Conservation (phyloP, 1,140 invertebrate genomes). For the Scaptomyza montana region DNA sequence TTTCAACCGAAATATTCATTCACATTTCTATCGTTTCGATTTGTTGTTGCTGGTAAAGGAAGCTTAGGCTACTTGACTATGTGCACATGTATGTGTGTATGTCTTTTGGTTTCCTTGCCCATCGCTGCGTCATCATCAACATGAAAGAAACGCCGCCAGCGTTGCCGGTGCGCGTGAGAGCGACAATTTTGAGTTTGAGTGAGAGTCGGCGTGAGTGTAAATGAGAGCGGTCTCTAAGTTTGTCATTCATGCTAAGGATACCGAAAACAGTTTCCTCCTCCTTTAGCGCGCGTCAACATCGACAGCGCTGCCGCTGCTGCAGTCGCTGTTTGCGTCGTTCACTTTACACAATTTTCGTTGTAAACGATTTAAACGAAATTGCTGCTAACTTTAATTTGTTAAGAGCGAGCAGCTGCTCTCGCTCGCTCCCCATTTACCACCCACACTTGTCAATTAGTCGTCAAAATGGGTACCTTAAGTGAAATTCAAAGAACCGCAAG, state of each 20-base stretch:
- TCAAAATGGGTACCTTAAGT: constrained; percentile 30
- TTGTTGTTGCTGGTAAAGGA: constrained; percentile 15
- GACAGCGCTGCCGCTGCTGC: constrained; percentile 8
- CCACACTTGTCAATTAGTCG: constrained; percentile 70
- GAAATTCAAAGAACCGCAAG: constrained; percentile 42
- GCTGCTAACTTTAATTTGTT: constrained; percentile 68
- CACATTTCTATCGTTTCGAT: constrained; percentile 26
- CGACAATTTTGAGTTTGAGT: constrained; percentile 6
- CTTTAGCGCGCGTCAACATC: no score
- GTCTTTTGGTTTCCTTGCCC: constrained; percentile 9
- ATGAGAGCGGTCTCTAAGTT: constrained; percentile 10
- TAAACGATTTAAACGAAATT: constrained; percentile 70
- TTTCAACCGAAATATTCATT: constrained; percentile 24
- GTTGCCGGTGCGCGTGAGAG: constrained; percentile 31
- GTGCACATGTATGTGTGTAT: not conserved
- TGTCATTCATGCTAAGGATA: constrained; percentile 70
- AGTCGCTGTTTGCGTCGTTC: not conserved
- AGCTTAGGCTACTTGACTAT: not conserved
- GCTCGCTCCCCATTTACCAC: not conserved
- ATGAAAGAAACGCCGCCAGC: constrained; percentile 46
- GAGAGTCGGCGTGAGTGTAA: constrained; percentile 2
- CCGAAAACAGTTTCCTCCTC: constrained; percentile 46
- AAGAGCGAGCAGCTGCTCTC: constrained; percentile 3
- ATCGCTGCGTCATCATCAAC: constrained; percentile 45
- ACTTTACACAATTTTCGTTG: constrained; percentile 46